Evolutionary conservation across 2,888 invertebrate species (phyloP), one percentile per base, ranked within the genome.

Genomic region (Kryphioiulus occultus): DNA sequence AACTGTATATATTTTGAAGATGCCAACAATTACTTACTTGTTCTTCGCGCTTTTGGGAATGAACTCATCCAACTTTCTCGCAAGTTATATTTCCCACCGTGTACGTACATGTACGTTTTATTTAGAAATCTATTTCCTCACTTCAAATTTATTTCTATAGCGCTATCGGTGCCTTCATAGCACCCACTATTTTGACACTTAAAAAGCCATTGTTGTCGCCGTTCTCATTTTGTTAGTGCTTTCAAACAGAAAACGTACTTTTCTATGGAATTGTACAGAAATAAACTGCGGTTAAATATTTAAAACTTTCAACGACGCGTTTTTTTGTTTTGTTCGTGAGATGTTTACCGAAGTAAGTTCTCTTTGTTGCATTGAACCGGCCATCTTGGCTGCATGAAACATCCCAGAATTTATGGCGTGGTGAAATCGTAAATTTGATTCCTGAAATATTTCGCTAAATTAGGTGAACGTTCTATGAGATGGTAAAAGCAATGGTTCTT

Each of bases 1-100:
- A 3, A 5, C 9, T 39, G 39, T 68, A 26, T 68, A 68, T 68
- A 22, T 68, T 68, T 22, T 26, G 68, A 22, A 68, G 68, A 68
- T 68, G 26, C 68, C 68, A 68, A 68, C 68, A 68, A 68, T 68
- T 68, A 68, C 68, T 68, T 68, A 26, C 26, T 26, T 68, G 68
- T 68, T 22, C 22, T 68, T 68, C 68, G 4, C 22, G 10, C 68
- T 26, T 68, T 22, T 68, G 9, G 26, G 68, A 68, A 68, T 68
- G 68, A 26, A 68, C 9, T 39, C 68, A 68, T 68, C 68, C 68
- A n/a, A 12, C 26, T 26, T 68, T 68, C 22, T 68, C 9, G 68
- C 53, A 19, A 59, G 53, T 15, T 47, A 47, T n/a, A n/a, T 47
- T 47, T 47, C 47, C 47, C 47, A 15, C 47, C 9, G 19, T 47